Base-by-base conservation (phyloP, 2,113 vertebrate genomes). In the Nettapus auritus region DNA sequence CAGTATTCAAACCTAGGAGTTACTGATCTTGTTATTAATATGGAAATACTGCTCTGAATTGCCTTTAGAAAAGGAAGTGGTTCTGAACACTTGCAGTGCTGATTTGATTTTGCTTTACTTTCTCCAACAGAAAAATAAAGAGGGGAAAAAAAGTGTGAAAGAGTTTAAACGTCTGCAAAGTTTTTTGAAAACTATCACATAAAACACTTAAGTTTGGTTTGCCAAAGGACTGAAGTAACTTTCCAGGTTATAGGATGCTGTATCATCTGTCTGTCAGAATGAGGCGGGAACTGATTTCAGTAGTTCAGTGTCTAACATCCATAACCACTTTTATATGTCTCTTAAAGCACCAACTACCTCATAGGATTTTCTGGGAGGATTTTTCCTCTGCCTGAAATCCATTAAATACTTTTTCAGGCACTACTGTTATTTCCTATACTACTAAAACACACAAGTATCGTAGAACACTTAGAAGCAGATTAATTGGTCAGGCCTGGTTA, bases 381-480 rank as follows among this genome's bases (percentile, higher is more conserved):
- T 71, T 29, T 84, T 93, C 29, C 29, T 77, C 46, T 52, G 26
- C 33, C 85, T 67, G 31, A 90, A 92, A 80, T 44, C 64, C 79
- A 70, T 40, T 1, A 85, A 86, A 89, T 80, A 74, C 20, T 69
- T 75, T 89, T 90, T 79, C 89, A 94, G 89, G 93, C 52, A 69
- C 53, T 75, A 71, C 38, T 89, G 56, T 90, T 93, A 93, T 69
- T 94, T 96, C 74, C 93, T 71, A 36, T 36, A 64, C 33, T 74
- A 68, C 53, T 90, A 83, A 90, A 96, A 94, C 36, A 84, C 19
- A 44, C 23, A 64, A 89, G 34, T 67, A 76, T 57, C 56, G 75
- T 66, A 69, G 71, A 94, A 48, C 57, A 87, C 34, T 87, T 93
- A 69, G n/a, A 90, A 78, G 44, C 18, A 94, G 76, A 95, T 79